These are phyloP conservation scores for Cyprinodon diabolis DNA, from an alignment of 2,797 vertebrate species.

Conservation along the genomic window DNA sequence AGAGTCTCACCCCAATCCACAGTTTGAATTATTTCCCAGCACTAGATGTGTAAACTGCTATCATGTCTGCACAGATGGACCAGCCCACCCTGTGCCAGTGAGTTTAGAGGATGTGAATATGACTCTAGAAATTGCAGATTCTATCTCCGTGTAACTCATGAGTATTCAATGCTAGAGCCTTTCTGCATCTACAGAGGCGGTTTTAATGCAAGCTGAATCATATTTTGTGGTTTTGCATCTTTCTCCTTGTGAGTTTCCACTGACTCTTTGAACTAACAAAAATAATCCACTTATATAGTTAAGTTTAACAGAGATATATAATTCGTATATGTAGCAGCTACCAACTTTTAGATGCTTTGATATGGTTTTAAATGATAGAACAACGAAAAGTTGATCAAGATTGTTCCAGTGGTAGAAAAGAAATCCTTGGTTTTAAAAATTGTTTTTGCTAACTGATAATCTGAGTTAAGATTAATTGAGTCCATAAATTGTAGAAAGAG, in stretches of 20 bases:
- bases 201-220: neutral
- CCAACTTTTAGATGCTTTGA: neutral
- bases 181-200: neutral
- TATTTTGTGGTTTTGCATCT: neutral
- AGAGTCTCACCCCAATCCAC: conserved; percentile 38
- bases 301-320: neutral
- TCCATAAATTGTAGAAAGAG: neutral
- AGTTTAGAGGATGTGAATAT: conserved; percentile 22
- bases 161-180: neutral
- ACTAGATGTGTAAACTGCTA: conserved; percentile 50
- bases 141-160: neutral
- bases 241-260: neutral
- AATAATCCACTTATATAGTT: neutral
- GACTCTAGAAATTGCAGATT: conserved; percentile 10
- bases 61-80: conserved; percentile 63
- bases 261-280: neutral
- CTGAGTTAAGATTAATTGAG: neutral
- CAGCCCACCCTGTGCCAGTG: conserved; percentile 43
- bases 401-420: neutral
- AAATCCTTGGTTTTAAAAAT: neutral
- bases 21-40: conserved; percentile 49
- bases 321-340: neutral
- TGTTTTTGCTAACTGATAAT: neutral
- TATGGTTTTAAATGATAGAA: neutral
- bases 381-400: neutral